Evolutionary conservation across 2,113 vertebrate genomes (phyloP), one percentile per base, ranked within the genome.

Genomic region (Pterocles gutturalis): DNA sequence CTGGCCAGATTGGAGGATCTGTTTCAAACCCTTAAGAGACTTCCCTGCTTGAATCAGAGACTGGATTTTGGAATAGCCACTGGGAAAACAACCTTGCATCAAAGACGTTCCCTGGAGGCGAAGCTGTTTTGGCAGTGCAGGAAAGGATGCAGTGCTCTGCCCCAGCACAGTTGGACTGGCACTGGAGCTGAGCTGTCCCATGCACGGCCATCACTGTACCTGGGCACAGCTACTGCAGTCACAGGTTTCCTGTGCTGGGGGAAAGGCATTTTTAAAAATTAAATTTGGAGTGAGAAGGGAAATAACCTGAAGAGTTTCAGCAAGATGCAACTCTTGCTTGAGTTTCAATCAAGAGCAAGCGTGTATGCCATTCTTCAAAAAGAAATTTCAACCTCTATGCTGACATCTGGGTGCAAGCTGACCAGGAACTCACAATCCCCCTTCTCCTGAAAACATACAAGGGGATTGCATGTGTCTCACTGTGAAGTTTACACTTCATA

Each of bases 401-500:
- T 84, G 46, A 51, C 79, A 87, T 81, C 60, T 94, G 88, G 55
- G 28, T 67, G 21, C 67, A 93, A 83, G 80, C 33, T 90, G 79
- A 89, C 33, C 61, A 76, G 53, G 54, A 94, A 83, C 11, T 64
- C 29, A 45, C 33, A 60, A 10, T 34, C 16, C 43, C 34, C 21
- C 21, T 92, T 80, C 67, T 87, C 36, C 36, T 86, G 48, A 84
- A 86, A 88, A 90, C 11, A 81, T 5, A 24, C 29, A 71, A 86
- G 29, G 67, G 38, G 79, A 84, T 67, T 67, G 48, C 62, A 26
- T 9, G 48, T 84, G 48, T 17, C 41, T 84, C 5, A 0, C 11
- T 12, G 8, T 26, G 54, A 95, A 84, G 41, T 87, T 90, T 82
- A 65, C 48, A 93, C 72, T 93, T 97, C 89, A 84, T 76, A 87